Evolutionary conservation across 2,888 invertebrate genomes (phyloP).

Genomic region (Agapostemon virescens): DNA sequence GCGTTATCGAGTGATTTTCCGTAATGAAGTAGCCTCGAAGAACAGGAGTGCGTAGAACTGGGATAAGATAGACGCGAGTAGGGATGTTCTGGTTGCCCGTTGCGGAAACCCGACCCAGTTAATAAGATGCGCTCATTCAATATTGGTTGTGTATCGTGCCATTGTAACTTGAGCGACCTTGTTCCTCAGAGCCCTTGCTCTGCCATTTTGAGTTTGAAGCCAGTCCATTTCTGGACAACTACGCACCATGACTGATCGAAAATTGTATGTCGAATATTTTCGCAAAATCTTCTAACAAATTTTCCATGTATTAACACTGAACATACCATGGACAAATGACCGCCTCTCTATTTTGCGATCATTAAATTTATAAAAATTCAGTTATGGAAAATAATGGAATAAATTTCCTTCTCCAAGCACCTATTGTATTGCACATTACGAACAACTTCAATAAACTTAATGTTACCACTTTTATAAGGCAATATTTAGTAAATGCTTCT

Average conservation of each 20-base stretch:
- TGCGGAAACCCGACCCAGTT: constrained; percentile 15
- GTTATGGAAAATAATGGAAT: too few relatives aligned
- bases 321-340: too few relatives aligned
- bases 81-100: constrained; percentile 6
- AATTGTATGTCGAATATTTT: neutral
- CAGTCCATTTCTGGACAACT: neutral
- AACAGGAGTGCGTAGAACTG: neutral
- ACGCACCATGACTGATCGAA: neutral
- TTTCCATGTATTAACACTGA: too few relatives aligned
- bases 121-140: constrained; percentile 16
- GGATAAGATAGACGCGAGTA: constrained; percentile 1
- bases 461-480: too few relatives aligned
- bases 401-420: too few relatives aligned
- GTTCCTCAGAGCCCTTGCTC: neutral
- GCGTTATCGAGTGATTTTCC: too few relatives aligned
- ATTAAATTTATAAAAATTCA: too few relatives aligned
- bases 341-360: too few relatives aligned
- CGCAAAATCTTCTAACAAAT: too few relatives aligned
- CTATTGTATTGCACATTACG: too few relatives aligned
- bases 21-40: neutral
- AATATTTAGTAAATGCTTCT: too few relatives aligned
- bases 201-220: neutral
- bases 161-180: constrained; percentile 14
- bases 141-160: constrained; percentile 12
- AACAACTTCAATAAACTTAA: too few relatives aligned